Evolutionary conservation across 2,113 vertebrate genomes (phyloP).

Genomic region (Calyptommatus sinebrachiatus): DNA sequence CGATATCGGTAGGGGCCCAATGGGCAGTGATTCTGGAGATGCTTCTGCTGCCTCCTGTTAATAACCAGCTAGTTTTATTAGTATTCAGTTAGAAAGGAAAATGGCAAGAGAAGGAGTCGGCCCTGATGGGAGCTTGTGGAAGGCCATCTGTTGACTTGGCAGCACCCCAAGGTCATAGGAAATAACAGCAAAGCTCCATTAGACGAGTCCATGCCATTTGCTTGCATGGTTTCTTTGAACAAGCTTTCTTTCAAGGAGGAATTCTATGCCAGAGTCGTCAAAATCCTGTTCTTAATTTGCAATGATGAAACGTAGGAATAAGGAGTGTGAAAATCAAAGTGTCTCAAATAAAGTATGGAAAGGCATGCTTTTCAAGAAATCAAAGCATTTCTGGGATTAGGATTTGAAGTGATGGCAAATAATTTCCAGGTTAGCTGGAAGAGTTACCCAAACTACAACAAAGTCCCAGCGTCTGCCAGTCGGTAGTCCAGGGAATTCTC

Average conservation of each 20-base stretch:
- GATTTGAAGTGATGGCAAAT: neutral
- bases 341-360: no score
- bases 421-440: neutral
- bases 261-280: neutral
- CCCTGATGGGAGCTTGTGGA: neutral
- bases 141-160: neutral
- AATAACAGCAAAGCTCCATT: neutral
- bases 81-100: neutral
- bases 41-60: neutral
- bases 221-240: no score
- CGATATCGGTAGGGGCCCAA: slow-evolving; percentile 84
- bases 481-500: no score
- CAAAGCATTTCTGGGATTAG: neutral
- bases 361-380: neutral
- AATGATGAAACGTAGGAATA: neutral
- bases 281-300: neutral
- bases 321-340: neutral
- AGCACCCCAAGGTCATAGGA: neutral
- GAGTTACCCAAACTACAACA: no score
- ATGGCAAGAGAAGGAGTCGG: neutral
- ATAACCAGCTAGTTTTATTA: neutral
- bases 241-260: neutral
- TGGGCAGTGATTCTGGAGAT: neutral
- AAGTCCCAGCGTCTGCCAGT: no score
- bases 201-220: neutral